Evolutionary conservation across 1,140 invertebrate species (phyloP).

Genomic region (Aphaenogaster ashmeadi): DNA sequence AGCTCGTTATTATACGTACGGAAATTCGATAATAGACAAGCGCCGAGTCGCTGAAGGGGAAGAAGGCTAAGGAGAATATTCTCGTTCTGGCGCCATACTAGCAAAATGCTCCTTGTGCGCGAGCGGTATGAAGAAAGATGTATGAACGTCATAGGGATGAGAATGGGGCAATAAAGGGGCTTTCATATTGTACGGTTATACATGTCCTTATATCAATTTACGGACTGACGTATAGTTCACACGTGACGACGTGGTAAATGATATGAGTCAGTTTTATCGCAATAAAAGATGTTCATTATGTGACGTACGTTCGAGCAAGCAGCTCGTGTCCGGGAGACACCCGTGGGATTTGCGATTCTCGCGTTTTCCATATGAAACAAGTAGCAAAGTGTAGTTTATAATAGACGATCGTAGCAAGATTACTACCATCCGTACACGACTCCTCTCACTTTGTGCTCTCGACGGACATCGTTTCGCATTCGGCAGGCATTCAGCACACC

Average conservation of each 20-base stretch:
- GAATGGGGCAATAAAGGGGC: slow-evolving; percentile 73
- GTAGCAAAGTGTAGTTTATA: slow-evolving; percentile 40
- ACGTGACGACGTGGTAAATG: slow-evolving; percentile 61
- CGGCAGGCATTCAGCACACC: slow-evolving; percentile 10
- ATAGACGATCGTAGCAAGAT: slow-evolving; percentile 23
- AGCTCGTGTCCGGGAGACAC: slow-evolving; percentile 13
- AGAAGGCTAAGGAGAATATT: slow-evolving; percentile 71
- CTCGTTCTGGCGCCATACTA: slow-evolving; percentile 59
- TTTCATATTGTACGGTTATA: slow-evolving; percentile 73
- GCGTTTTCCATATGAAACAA: not conserved
- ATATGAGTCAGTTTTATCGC: slow-evolving; percentile 47
- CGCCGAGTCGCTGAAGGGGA: slow-evolving; percentile 45
- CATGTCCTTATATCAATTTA: slow-evolving; percentile 75
- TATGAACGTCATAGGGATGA: slow-evolving; percentile 69
- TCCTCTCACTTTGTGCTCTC: slow-evolving; percentile 24
- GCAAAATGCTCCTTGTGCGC: slow-evolving; percentile 52
- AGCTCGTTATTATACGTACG: slow-evolving; percentile 49
- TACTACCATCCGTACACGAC: not conserved
- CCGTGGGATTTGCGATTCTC: slow-evolving; percentile 26
- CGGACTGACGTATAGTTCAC: slow-evolving; percentile 71
- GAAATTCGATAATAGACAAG: slow-evolving; percentile 61
- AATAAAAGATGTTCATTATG: slow-evolving; percentile 50
- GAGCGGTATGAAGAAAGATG: slow-evolving; percentile 59
- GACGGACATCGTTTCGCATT: slow-evolving; percentile 17
- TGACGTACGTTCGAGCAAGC: slow-evolving; percentile 13